Percentiles rank a stretch among this genome's conserved stretches.
Conservation (phyloP, 2,797 vertebrate species). For the Remorina albescens region DNA sequence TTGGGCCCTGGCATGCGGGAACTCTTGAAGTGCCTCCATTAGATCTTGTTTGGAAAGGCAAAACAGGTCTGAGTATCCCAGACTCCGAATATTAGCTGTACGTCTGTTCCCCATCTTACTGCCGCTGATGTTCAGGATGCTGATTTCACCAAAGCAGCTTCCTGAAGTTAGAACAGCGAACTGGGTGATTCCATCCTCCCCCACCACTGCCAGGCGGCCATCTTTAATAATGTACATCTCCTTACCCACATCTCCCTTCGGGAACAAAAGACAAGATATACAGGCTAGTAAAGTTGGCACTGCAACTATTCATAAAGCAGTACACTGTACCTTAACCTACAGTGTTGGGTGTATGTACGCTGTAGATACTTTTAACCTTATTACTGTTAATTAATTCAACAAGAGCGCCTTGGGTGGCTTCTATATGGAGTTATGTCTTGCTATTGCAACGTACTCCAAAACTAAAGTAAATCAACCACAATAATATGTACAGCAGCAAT, state of each 20-base stretch:
- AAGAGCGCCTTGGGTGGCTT: not conserved
- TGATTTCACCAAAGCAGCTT: conserved; percentile 97
- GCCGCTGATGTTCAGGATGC: conserved; percentile 96
- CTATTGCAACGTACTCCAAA: too few species aligned
- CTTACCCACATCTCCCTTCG: conserved; percentile 92
- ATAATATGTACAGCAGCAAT: not conserved
- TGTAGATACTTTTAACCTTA: not conserved
- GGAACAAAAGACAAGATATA: conserved; percentile 2
- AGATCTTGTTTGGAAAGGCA: conserved; percentile 96
- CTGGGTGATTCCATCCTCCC: conserved; percentile 91
- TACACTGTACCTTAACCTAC: not conserved
- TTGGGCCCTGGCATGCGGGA: conserved; percentile 93
- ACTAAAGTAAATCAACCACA: not conserved
- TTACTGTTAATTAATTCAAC: not conserved
- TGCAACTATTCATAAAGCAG: too few species aligned
- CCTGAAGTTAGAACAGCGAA: conserved; percentile 92
- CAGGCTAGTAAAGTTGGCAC: not conserved
- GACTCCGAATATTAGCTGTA: conserved; percentile 94
- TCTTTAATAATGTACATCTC: conserved; percentile 99
- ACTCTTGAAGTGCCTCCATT: conserved; percentile 94
- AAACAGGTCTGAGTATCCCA: conserved; percentile 97
- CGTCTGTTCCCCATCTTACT: conserved; percentile 97
- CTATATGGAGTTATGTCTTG: not conserved
- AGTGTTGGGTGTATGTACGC: too few species aligned
- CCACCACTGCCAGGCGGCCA: conserved; percentile 93